Evolutionary conservation across 2,797 vertebrate species (phyloP).

Genomic region (Heterohyrax brucei): DNA sequence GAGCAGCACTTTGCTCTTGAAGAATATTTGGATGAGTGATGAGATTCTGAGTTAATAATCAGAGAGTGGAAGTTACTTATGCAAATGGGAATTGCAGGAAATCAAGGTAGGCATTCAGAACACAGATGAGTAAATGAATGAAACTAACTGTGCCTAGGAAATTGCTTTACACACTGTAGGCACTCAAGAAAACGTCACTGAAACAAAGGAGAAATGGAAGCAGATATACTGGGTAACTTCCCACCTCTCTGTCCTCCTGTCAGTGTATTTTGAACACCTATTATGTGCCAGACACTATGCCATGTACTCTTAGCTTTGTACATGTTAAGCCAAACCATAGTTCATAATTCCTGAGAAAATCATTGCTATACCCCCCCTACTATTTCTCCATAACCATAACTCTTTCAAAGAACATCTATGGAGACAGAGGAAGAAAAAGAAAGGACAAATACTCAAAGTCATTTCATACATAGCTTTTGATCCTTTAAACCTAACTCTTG

Average conservation of each 20-base stretch:
- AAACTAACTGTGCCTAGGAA: not conserved
- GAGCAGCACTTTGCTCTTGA: not conserved
- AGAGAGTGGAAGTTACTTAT: not conserved
- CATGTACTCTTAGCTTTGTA: not conserved
- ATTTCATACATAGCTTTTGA: not conserved
- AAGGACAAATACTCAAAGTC: not conserved
- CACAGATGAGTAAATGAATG: not conserved
- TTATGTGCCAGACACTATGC: not conserved
- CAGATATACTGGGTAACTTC: not conserved
- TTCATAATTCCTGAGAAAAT: not conserved
- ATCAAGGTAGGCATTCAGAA: not conserved
- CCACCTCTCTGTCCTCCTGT: not conserved
- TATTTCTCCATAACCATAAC: not conserved
- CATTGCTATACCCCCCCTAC: not conserved
- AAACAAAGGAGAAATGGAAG: slow-evolving; percentile 15
- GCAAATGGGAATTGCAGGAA: not conserved
- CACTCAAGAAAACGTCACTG: not conserved
- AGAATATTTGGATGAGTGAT: slow-evolving; percentile 15
- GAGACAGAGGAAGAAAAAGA: not conserved
- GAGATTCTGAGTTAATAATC: slow-evolving; percentile 3
- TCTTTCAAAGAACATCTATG: not conserved
- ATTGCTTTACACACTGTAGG: not conserved
- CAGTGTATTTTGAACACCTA: not conserved
- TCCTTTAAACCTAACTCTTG: slow-evolving; percentile 45
- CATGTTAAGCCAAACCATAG: not conserved